These are phyloP conservation scores for Lepisosteus oculatus DNA, from an alignment of 2,113 vertebrate genomes.

Conservation along the genomic window DNA sequence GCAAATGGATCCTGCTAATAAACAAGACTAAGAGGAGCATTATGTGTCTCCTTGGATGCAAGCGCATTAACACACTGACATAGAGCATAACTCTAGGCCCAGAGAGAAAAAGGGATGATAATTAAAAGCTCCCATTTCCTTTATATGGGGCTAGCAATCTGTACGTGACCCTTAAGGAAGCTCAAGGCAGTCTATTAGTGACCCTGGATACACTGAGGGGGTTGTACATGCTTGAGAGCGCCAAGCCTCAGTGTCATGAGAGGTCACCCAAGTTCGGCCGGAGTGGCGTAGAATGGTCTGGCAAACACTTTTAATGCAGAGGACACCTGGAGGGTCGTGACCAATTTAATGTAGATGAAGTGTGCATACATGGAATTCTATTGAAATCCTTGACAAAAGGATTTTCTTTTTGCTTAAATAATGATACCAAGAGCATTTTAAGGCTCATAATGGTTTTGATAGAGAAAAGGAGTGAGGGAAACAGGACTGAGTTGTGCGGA, in stretches of 20 bases:
- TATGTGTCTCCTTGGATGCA: slow-evolving; percentile 80
- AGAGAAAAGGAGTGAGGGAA: slow-evolving; percentile 31
- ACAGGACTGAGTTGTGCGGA: slow-evolving; percentile 23
- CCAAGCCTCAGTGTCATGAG: slow-evolving; percentile 73
- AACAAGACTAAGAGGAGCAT: slow-evolving; percentile 86
- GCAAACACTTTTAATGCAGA: slow-evolving; percentile 80
- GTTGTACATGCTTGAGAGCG: slow-evolving; percentile 76
- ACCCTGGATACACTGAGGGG: slow-evolving; percentile 79
- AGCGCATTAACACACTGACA: slow-evolving; percentile 85
- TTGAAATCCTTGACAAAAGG: slow-evolving; percentile 56
- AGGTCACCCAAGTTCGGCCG: slow-evolving; percentile 60
- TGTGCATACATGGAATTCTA: slow-evolving; percentile 50
- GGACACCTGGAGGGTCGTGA: slow-evolving; percentile 87
- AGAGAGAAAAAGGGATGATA: slow-evolving; percentile 68
- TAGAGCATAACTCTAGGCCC: slow-evolving; percentile 81
- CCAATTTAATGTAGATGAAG: slow-evolving; percentile 74
- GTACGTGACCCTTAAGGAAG: slow-evolving; percentile 69
- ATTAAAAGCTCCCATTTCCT: slow-evolving; percentile 81
- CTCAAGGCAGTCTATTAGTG: slow-evolving; percentile 89
- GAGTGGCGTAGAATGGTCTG: slow-evolving; percentile 74
- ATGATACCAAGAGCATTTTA: slow-evolving; percentile 30
- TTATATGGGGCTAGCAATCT: slow-evolving; percentile 72
- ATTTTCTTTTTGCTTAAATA: slow-evolving; percentile 36
- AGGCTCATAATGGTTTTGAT: slow-evolving; percentile 33
- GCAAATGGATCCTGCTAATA: slow-evolving; percentile 94